phyloP scores from a whole-genome alignment of 1,140 invertebrate genomes.

The Bombus breviceps region DNA sequence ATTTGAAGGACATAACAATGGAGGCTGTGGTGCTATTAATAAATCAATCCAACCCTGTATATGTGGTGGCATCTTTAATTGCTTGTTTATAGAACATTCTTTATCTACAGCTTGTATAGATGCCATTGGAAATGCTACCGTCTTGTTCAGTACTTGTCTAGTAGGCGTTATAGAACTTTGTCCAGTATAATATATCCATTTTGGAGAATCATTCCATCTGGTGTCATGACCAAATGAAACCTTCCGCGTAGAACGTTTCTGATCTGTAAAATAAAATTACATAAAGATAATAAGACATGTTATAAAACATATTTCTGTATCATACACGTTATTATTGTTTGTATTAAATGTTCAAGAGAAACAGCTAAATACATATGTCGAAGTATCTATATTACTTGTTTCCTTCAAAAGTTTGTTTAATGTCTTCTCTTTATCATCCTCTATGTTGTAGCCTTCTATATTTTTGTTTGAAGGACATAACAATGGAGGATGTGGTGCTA shows the following conservation, averaged over 20 bases:
- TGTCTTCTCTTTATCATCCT: slow-evolving; percentile 68
- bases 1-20: slow-evolving; percentile 55
- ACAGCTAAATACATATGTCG: too few species aligned
- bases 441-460: not conserved
- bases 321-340: not conserved
- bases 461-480: slow-evolving; percentile 42
- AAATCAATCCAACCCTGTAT: slow-evolving; percentile 37
- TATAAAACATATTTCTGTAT: not conserved
- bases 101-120: slow-evolving; percentile 49
- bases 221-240: slow-evolving; percentile 75
- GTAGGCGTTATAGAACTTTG: slow-evolving; percentile 47
- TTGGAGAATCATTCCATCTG: slow-evolving; percentile 83
- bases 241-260: slow-evolving; percentile 73
- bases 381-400: slow-evolving; percentile 8
- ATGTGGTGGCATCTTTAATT: slow-evolving; percentile 63
- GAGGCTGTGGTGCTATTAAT: slow-evolving; percentile 68
- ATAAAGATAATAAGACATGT: not conserved
- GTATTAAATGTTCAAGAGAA: not conserved
- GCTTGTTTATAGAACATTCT: slow-evolving; percentile 22
- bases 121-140: slow-evolving; percentile 81
- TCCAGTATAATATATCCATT: slow-evolving; percentile 74
- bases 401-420: slow-evolving; percentile 49
- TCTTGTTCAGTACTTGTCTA: slow-evolving; percentile 77
- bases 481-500: slow-evolving; percentile 69
- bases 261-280: slow-evolving; percentile 14